Percentiles rank a stretch among this genome's conserved stretches.
Evolutionary conservation across 2,113 vertebrate genomes (phyloP).

Genomic region (Motacilla alba): DNA sequence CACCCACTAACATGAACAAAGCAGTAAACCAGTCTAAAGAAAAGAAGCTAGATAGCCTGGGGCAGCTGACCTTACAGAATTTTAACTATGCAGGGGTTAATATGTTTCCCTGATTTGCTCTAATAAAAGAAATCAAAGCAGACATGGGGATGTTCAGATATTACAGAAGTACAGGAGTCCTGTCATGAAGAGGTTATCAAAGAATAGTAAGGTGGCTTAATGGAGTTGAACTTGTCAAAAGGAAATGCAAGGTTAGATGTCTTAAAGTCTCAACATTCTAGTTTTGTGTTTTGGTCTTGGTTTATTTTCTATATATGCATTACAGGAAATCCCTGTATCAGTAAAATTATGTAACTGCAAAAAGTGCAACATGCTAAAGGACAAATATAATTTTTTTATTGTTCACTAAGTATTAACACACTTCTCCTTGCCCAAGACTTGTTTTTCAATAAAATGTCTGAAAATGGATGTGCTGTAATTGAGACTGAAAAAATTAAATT

Average conservation of each 20-base stretch:
- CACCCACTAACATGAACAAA: not conserved
- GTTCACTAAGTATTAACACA: not conserved
- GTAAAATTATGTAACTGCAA: not conserved
- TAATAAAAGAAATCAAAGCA: conserved; percentile 6
- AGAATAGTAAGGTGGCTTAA: not conserved
- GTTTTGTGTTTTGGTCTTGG: not conserved
- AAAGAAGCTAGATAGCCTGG: not conserved
- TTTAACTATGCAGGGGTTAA: not conserved
- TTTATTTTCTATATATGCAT: not conserved
- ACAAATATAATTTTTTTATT: not conserved
- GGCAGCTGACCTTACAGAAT: conserved; percentile 6
- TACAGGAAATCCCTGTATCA: not conserved
- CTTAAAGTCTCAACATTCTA: not conserved
- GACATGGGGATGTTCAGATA: not conserved
- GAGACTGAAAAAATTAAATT: not conserved
- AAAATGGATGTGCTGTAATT: not conserved
- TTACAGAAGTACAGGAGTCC: not conserved
- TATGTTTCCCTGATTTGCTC: not conserved
- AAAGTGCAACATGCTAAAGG: not conserved
- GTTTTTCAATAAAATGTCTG: not conserved
- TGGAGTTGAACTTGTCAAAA: not conserved
- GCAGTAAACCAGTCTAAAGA: not conserved
- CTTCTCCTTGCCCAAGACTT: not conserved
- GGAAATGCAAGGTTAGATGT: not conserved
- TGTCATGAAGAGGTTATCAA: not conserved